Evolutionary conservation across 2,113 vertebrate species (phyloP).

Genomic region (Thymallus thymallus): DNA sequence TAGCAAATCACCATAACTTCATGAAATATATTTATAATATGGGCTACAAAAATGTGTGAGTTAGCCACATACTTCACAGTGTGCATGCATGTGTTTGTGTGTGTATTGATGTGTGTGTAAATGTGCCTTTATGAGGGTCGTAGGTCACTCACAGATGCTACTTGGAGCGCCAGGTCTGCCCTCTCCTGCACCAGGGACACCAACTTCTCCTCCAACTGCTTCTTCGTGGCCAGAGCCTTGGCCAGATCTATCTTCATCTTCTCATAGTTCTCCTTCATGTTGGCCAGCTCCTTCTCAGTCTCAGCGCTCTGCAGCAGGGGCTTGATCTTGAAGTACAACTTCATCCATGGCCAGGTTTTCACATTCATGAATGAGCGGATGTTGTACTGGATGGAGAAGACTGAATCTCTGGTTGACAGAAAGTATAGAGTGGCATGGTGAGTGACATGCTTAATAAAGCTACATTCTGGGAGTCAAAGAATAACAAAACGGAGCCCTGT

Average conservation of each 20-base stretch:
- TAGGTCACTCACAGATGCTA: background rate
- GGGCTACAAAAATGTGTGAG: too few relatives aligned
- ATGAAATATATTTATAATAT: too few relatives aligned
- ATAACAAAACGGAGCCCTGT: too few relatives aligned
- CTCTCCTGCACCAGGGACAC: background rate
- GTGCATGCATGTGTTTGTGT: background rate
- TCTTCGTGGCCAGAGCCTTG: background rate
- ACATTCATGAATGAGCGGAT: conserved; percentile 38
- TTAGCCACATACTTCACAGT: too few relatives aligned
- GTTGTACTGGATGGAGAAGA: conserved; percentile 11
- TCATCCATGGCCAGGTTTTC: conserved; percentile 81
- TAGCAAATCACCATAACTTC: too few relatives aligned
- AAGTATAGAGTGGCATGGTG: background rate
- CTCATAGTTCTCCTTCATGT: conserved; percentile 9
- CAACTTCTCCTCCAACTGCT: background rate
- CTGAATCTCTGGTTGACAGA: background rate
- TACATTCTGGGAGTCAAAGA: too few relatives aligned
- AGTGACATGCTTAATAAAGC: too few relatives aligned
- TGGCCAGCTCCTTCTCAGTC: conserved; percentile 69
- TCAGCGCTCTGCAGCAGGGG: conserved; percentile 75
- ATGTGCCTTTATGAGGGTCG: background rate
- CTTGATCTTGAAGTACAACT: conserved; percentile 79
- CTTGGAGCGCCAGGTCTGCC: background rate
- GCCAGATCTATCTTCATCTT: background rate
- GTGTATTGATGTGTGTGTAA: too few relatives aligned